Evolutionary conservation across 2,888 invertebrate species (phyloP).

Genomic region (Hirtodrosophila confusa): DNA sequence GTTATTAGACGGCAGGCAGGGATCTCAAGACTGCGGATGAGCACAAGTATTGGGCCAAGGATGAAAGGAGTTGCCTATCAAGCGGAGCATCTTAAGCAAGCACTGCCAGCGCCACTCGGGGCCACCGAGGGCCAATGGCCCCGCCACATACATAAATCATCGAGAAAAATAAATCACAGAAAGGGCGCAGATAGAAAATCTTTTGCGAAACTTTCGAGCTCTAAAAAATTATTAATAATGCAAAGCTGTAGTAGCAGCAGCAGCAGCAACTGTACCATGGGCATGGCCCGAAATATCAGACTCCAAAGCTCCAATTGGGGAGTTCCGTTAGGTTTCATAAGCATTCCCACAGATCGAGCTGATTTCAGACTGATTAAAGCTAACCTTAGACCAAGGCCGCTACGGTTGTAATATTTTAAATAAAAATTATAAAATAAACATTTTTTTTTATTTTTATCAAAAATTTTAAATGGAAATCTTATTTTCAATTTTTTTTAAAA

Average conservation of each 20-base stretch:
- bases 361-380: too few species aligned
- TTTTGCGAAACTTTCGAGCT: conserved; percentile 69
- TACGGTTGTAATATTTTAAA: too few species aligned
- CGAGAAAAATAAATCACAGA: conserved; percentile 68
- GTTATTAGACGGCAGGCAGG: conserved; percentile 36
- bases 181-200: conserved; percentile 61
- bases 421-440: too few species aligned
- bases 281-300: background rate
- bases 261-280: conserved; percentile 19
- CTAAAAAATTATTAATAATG: conserved; percentile 75
- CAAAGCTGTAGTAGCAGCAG: conserved; percentile 36
- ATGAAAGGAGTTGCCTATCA: conserved; percentile 49
- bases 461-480: too few species aligned
- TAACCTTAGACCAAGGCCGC: too few species aligned
- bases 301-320: too few species aligned
- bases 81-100: conserved; percentile 50
- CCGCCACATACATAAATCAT: conserved; percentile 66
- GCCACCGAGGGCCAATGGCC: conserved; percentile 8
- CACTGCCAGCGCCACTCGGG: conserved; percentile 5
- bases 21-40: background rate
- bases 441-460: too few species aligned
- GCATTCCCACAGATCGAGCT: too few species aligned
- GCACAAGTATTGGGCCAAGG: background rate
- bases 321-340: too few species aligned
- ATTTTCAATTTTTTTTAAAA: too few species aligned